phyloP scores from a whole-genome alignment of 1,140 invertebrate species.

The Physella acuta region DNA sequence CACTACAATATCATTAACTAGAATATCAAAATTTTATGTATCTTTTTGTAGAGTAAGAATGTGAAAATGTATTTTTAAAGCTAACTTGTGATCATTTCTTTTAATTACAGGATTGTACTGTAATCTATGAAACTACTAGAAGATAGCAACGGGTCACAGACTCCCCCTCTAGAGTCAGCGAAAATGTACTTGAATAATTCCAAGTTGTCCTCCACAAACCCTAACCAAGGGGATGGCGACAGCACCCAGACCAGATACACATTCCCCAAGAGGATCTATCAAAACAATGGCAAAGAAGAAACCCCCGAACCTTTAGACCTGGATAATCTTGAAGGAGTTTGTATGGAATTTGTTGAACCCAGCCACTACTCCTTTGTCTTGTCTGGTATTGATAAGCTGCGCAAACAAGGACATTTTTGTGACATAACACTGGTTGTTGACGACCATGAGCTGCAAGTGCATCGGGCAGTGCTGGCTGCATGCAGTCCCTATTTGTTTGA shows the following conservation, averaged over 20 bases:
- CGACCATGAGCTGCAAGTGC: slow-evolving; percentile 72
- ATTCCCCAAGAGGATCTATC: not conserved
- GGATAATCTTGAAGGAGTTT: slow-evolving; percentile 4
- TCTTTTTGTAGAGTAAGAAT: too few species aligned
- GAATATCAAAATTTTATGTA: too few species aligned
- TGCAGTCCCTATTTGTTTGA: slow-evolving; percentile 78
- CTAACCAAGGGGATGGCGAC: not conserved
- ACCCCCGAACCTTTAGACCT: not conserved
- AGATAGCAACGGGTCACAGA: slow-evolving; percentile 20
- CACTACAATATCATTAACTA: too few species aligned
- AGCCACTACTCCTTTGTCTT: slow-evolving; percentile 25
- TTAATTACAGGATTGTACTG: not conserved
- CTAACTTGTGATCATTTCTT: too few species aligned
- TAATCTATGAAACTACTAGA: slow-evolving; percentile 19
- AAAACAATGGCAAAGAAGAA: not conserved
- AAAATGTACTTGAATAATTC: slow-evolving; percentile 8
- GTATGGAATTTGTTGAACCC: slow-evolving; percentile 19
- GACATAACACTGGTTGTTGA: slow-evolving; percentile 77
- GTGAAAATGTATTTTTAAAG: too few species aligned
- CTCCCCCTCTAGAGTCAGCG: not conserved
- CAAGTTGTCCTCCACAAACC: not conserved
- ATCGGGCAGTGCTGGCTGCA: slow-evolving; percentile 75
- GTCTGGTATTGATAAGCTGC: slow-evolving; percentile 67
- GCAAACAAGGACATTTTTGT: slow-evolving; percentile 77
- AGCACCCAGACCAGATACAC: not conserved